phyloP scores from a whole-genome alignment of 1,140 invertebrate species.

The Liolophura sinensis region DNA sequence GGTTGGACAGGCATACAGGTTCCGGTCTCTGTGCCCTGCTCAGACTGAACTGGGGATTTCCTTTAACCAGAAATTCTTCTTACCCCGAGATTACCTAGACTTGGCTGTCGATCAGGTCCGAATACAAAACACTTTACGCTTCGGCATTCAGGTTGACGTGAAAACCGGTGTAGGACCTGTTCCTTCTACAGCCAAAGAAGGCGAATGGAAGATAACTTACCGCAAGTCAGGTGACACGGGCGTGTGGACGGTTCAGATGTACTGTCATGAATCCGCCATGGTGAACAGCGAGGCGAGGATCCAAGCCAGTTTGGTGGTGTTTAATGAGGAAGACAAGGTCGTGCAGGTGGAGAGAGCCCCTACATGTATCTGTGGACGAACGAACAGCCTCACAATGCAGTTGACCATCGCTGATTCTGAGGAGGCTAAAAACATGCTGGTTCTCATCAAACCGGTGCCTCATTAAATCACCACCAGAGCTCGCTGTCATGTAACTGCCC shows the following conservation, averaged over 20 bases:
- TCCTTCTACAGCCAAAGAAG: conserved; percentile 43
- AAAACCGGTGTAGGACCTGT: conserved; percentile 52
- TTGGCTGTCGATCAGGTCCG: conserved; percentile 53
- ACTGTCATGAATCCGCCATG: conserved; percentile 53
- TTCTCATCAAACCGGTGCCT: conserved; percentile 54
- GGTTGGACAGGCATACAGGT: conserved; percentile 53
- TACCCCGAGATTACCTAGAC: conserved; percentile 54
- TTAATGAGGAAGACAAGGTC: conserved; percentile 48
- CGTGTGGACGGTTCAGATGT: conserved; percentile 52
- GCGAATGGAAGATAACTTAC: conserved; percentile 58
- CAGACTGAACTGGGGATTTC: conserved; percentile 36
- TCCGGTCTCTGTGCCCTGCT: conserved; percentile 50
- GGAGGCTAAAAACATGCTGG: conserved; percentile 45
- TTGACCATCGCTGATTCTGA: conserved; percentile 36
- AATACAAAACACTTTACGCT: conserved; percentile 56
- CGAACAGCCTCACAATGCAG: conserved; percentile 45
- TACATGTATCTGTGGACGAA: conserved; percentile 40
- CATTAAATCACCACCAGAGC: conserved; percentile 17
- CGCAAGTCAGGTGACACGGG: conserved; percentile 43
- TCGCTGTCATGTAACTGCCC: too few species aligned
- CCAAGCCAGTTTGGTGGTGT: conserved; percentile 49
- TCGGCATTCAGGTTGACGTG: conserved; percentile 57
- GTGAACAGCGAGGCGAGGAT: conserved; percentile 49
- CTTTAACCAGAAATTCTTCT: conserved; percentile 44
- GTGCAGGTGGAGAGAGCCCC: conserved; percentile 52